Evolutionary conservation across 1,140 invertebrate species (phyloP).

Genomic region (Cryptotermes secundus): DNA sequence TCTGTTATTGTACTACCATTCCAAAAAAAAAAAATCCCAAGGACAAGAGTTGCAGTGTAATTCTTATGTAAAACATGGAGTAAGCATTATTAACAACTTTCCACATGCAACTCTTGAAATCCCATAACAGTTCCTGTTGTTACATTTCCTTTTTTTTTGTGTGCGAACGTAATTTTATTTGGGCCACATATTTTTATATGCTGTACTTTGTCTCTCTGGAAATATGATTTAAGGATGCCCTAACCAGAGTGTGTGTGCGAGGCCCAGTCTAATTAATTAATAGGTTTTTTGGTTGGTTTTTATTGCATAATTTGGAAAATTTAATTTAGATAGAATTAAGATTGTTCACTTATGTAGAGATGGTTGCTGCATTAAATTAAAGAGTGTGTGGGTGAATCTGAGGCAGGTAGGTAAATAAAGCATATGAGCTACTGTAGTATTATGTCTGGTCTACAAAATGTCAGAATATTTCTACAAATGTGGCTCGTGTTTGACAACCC

Average conservation of each 20-base stretch:
- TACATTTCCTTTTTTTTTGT: slow-evolving; percentile 4
- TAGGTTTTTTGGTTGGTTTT: neutral
- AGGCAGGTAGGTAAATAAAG: too few relatives aligned
- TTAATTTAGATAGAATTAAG: neutral
- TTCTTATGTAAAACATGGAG: neutral
- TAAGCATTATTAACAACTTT: neutral
- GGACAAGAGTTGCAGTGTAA: neutral
- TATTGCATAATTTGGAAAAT: neutral
- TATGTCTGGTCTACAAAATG: too few relatives aligned
- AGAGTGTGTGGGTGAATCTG: too few relatives aligned
- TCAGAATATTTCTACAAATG: too few relatives aligned
- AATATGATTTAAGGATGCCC: neutral
- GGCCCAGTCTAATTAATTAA: too few relatives aligned
- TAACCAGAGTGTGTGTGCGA: neutral
- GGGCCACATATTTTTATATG: neutral
- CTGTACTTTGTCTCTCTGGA: neutral
- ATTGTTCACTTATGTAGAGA: neutral
- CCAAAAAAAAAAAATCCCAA: neutral
- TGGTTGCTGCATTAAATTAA: neutral
- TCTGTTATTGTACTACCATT: neutral
- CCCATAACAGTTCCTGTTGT: neutral
- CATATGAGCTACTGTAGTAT: too few relatives aligned
- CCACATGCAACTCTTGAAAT: neutral
- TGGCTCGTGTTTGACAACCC: too few relatives aligned
- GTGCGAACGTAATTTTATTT: neutral